phyloP scores from a whole-genome alignment of 1,140 invertebrate species.

The Aporrectodea caliginosa region DNA sequence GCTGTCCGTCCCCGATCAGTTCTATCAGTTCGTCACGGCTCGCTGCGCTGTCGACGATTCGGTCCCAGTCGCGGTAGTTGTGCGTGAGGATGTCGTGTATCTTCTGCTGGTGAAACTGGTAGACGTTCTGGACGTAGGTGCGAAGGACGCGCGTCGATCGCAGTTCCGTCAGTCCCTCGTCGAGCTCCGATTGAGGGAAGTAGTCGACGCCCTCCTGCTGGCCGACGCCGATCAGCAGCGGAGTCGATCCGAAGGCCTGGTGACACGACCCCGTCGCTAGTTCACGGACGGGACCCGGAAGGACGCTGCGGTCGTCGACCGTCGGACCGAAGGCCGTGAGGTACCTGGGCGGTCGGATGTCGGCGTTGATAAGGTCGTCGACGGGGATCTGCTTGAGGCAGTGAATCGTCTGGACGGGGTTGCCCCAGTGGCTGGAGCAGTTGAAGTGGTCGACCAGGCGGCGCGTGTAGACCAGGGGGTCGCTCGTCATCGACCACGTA shows the following conservation, averaged over 20 bases:
- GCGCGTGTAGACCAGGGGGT: conserved; percentile 78
- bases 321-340: conserved; percentile 66
- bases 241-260: conserved; percentile 52
- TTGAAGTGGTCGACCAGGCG: conserved; percentile 79
- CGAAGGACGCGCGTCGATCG: conserved; percentile 83
- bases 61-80: conserved; percentile 96
- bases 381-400: conserved; percentile 77
- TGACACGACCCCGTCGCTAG: background rate
- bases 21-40: conserved; percentile 86
- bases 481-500: conserved; percentile 84
- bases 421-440: conserved; percentile 62
- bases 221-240: conserved; percentile 86
- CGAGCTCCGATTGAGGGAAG: conserved; percentile 82
- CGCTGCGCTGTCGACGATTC: conserved; percentile 82
- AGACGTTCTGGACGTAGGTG: conserved; percentile 82
- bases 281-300: background rate
- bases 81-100: conserved; percentile 95
- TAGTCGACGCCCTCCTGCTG: conserved; percentile 84
- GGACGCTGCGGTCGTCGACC: conserved; percentile 63
- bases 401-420: conserved; percentile 64
- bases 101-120: conserved; percentile 86
- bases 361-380: conserved; percentile 71
- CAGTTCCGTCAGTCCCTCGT: conserved; percentile 79
- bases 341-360: conserved; percentile 58
- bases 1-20: conserved; percentile 80